Base-by-base conservation (phyloP, 2,888 invertebrate species). In the Oscheius sp. region DNA sequence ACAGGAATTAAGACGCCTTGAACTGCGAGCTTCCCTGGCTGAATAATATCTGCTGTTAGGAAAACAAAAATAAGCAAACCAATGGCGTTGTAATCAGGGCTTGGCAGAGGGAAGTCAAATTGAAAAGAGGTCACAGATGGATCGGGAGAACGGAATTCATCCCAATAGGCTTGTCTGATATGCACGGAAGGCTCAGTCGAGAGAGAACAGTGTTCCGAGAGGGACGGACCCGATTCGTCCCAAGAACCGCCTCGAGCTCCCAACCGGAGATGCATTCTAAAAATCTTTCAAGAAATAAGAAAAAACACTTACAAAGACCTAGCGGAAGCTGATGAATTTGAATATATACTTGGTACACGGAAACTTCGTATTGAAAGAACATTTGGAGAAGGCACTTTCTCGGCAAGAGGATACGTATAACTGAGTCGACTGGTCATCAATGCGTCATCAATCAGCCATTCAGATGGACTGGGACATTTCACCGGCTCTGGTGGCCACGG, bases 161-260 rank as follows among this genome's bases (percentile, higher is more conserved):
- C 82, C 76, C 76, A 80, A 71, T 80, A 80, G 37, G 75, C 74
- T 74, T 79, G 74, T 73, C 79, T 69, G 71, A 78, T 69, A 71
- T 82, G 78, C 63, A 84, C 82, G 1, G 83, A 83, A 27, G 84
- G 84, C 69, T 83, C 79, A 3, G 85, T 85, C 10, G 82, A 82
- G 6, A 84, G 72, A 45, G 82, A 82, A 66, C 85, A 84, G 65
- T 81, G 82, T 65, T 80, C 74, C 29, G 85, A 83, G 12, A 83
- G 75, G 20, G 76, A 71, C 27, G 84, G 85, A 50, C 85, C 82
- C 52, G 81, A 80, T 64, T 83, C 83, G 68, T 75, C 75, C 79
- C 77, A 82, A 25, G 81, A 81, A 39, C 71, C 82, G 20, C 81
- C 81, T n/a, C 82, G 76, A 5, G 42, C 61, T 5, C 42, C 61